Evolutionary conservation across 2,113 vertebrate species (phyloP).

Genomic region (Callithrix jacchus): DNA sequence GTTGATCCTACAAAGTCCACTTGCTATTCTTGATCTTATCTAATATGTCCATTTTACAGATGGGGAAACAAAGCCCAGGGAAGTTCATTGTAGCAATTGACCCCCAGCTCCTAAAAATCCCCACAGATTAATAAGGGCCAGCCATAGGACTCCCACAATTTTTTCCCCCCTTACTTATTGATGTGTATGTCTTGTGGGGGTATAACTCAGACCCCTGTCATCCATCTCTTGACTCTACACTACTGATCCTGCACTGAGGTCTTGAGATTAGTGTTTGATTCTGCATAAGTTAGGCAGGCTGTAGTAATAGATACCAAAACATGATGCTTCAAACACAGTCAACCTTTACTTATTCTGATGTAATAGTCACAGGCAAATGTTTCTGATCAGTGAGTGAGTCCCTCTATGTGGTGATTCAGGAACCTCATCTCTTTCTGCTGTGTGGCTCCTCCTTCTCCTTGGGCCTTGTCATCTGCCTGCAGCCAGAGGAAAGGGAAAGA

Average conservation of each 20-base stretch:
- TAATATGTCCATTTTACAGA: neutral
- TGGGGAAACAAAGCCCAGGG: neutral
- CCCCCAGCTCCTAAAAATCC: neutral
- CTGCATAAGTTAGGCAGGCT: neutral
- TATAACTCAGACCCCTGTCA: neutral
- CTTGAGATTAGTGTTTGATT: neutral
- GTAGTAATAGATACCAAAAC: neutral
- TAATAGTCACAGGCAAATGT: neutral
- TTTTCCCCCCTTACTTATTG: neutral
- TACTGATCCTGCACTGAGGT: neutral
- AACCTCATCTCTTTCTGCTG: neutral
- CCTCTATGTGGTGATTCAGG: neutral
- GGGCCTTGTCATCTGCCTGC: neutral
- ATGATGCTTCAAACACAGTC: rapidly evolving
- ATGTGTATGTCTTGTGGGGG: neutral
- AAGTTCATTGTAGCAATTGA: neutral
- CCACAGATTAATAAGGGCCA: neutral
- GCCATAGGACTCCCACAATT: neutral
- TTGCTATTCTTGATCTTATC: neutral
- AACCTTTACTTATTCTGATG: neutral
- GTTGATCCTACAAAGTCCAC: neutral
- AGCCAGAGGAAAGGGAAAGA: neutral
- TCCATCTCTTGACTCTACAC: neutral
- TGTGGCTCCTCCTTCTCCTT: neutral
- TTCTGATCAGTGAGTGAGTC: rapidly evolving